A percentile compares a stretch with the other conserved stretches of the same genome.
These are phyloP conservation scores for Diorhabda elongata DNA, from an alignment of 1,140 invertebrate genomes.

Conservation along the genomic window DNA sequence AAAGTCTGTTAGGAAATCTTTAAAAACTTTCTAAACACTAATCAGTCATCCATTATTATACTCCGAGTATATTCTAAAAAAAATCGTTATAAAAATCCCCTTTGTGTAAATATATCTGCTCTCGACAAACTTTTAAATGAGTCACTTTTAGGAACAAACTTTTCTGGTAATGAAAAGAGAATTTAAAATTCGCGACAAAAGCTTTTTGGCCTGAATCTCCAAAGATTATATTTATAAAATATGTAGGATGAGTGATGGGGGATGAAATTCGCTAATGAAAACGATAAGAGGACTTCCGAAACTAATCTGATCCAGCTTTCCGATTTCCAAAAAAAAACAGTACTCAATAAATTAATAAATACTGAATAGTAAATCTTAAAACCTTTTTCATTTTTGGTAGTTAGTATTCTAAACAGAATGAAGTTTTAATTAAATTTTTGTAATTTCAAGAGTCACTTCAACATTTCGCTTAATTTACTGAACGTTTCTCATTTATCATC, in stretches of 20 bases:
- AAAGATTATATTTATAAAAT: slow-evolving; percentile 14
- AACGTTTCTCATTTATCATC: too few species aligned
- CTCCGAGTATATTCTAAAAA: neutral
- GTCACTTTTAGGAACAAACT: slow-evolving; percentile 12
- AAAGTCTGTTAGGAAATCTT: neutral
- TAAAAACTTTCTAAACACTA: neutral
- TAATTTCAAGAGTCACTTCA: too few species aligned
- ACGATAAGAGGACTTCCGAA: neutral
- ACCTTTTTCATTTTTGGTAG: too few species aligned
- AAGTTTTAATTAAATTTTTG: too few species aligned
- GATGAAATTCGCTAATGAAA: slow-evolving; percentile 9
- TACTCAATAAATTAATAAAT: too few species aligned
- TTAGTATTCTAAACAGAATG: too few species aligned
- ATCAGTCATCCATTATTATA: slow-evolving; percentile 2
- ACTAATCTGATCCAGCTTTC: neutral
- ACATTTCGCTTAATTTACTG: too few species aligned
- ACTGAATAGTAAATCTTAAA: too few species aligned
- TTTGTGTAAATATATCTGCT: slow-evolving; percentile 14
- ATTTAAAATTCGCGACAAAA: slow-evolving; percentile 11
- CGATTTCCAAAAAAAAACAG: too few species aligned
- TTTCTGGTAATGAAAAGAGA: slow-evolving; percentile 12
- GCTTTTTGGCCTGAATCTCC: slow-evolving; percentile 1
- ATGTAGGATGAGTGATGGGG: slow-evolving; percentile 8
- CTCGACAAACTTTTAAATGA: slow-evolving; percentile 13
- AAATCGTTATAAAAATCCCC: slow-evolving; percentile 6